Base-by-base conservation (phyloP, 2,888 invertebrate genomes). In the Agrotis puta region DNA sequence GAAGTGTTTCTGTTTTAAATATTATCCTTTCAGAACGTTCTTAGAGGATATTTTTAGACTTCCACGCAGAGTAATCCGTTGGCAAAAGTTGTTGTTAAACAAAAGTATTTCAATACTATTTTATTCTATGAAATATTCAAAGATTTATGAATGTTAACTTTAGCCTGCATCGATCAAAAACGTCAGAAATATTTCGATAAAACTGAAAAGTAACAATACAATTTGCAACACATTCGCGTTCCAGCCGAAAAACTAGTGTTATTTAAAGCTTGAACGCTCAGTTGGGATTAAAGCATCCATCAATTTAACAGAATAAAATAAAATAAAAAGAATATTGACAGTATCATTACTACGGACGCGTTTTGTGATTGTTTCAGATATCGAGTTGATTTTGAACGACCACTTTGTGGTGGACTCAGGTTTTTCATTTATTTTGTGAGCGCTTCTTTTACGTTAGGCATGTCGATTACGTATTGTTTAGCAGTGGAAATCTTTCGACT, bases 181-280 rank as follows among this genome's bases (percentile, higher is more conserved):
- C 11, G 33, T 20, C 45, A 57, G 51, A 48, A 51, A 14, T 11
- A 33, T 61, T 22, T 45, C 33, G 22, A 51, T 51, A 22, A 51
- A 57, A 77, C 54, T 53, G 11, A 54, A 64, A 82, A 45, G 11
- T 14, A 64, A 53, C 33, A 74, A 54, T 48, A 81, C 33, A 53
- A 56, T 68, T 64, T 22, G 27, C 22, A 47, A 24, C 50, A 47
- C 56, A 43, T 51, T 69, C 48, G 20, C 51, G 2, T 50, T 18
- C 14, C 48, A 64, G 61, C 39, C 58, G 14, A 33, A 77, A 71
- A 61, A 67, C 53, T 74, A 74, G 74, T 74, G 64, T 64, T 82
- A 79, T 80, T 82, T 82, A 77, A 79, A 62, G 54, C 58, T 47
- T 65, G 80, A 43, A 70, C n/a, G 64, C 57, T 64, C 83, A 54